Conservation (phyloP, 2,888 invertebrate genomes). For the Hipparchia sbordonii region DNA sequence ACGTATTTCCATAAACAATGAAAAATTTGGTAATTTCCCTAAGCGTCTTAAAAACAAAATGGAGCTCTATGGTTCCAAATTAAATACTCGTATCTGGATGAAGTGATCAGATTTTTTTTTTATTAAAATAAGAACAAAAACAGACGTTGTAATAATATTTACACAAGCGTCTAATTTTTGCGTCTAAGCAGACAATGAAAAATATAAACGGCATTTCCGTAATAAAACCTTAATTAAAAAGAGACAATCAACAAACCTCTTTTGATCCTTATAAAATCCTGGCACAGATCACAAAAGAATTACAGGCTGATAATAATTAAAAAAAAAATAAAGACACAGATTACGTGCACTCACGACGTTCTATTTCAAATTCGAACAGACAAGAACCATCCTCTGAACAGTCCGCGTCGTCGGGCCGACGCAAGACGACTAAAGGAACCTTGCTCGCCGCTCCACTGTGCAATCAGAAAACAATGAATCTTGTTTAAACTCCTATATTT, state of each 20-base stretch:
- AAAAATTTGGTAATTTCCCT: neutral
- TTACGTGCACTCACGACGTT: constrained; percentile 66
- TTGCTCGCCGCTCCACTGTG: constrained; percentile 27
- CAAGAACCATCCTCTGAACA: constrained; percentile 28
- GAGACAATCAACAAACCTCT: constrained; percentile 57
- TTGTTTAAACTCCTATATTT: constrained; percentile 47
- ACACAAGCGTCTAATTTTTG: no score
- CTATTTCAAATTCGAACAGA: constrained; percentile 20
- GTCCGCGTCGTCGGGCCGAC: constrained; percentile 65
- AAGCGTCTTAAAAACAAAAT: neutral
- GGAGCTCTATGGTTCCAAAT: neutral
- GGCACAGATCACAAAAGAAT: constrained; percentile 60
- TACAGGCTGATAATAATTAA: constrained; percentile 33
- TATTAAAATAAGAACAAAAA: no score
- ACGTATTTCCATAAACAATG: neutral
- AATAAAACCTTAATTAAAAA: constrained; percentile 16
- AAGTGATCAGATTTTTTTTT: no score
- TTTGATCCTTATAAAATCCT: constrained; percentile 59
- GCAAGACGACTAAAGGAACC: constrained; percentile 52
- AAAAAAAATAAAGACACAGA: constrained; percentile 58
- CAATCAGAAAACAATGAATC: constrained; percentile 45
- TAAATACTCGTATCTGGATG: neutral
- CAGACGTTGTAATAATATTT: no score
- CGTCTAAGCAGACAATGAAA: neutral
- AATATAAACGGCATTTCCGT: neutral